A percentile compares a stretch with the other conserved stretches of the same genome.
phyloP scores from a whole-genome alignment of 2,888 invertebrate species.

The Mechanitis mazaeus region DNA sequence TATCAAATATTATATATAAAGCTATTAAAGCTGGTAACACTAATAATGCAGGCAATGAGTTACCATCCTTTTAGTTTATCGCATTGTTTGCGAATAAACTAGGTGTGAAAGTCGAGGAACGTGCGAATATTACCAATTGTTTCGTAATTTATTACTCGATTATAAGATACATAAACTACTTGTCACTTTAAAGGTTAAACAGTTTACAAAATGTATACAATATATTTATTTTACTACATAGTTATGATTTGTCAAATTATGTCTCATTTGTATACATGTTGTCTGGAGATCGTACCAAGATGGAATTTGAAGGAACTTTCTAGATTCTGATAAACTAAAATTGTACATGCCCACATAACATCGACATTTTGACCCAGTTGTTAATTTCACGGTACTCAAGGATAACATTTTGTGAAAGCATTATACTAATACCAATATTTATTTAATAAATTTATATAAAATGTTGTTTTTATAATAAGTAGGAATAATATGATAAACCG shows the following conservation, averaged over 20 bases:
- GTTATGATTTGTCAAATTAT: background rate
- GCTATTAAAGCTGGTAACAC: too few relatives aligned
- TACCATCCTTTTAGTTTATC: background rate
- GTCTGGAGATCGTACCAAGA: background rate
- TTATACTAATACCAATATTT: too few relatives aligned
- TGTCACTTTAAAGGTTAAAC: background rate
- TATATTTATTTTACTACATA: background rate
- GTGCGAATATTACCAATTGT: slow-evolving; percentile 23
- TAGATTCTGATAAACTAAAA: slow-evolving; percentile 4
- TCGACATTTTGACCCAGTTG: background rate
- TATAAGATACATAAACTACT: slow-evolving; percentile 8
- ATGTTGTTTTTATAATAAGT: too few relatives aligned
- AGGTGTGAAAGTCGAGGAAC: slow-evolving; percentile 22
- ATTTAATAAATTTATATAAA: too few relatives aligned
- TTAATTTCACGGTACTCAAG: background rate
- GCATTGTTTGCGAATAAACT: slow-evolving; percentile 17
- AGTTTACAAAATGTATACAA: background rate
- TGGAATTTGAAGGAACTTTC: background rate
- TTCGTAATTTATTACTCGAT: slow-evolving; percentile 16
- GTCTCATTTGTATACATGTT: background rate
- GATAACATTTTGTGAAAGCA: too few relatives aligned
- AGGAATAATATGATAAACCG: too few relatives aligned
- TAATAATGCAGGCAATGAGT: background rate
- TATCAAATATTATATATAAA: too few relatives aligned
- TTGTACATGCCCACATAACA: background rate